A percentile compares a stretch with the other conserved stretches of the same genome.
phyloP scores from a whole-genome alignment of 92 coral and sea anemone species.

The Anthopleura xanthogrammica region DNA sequence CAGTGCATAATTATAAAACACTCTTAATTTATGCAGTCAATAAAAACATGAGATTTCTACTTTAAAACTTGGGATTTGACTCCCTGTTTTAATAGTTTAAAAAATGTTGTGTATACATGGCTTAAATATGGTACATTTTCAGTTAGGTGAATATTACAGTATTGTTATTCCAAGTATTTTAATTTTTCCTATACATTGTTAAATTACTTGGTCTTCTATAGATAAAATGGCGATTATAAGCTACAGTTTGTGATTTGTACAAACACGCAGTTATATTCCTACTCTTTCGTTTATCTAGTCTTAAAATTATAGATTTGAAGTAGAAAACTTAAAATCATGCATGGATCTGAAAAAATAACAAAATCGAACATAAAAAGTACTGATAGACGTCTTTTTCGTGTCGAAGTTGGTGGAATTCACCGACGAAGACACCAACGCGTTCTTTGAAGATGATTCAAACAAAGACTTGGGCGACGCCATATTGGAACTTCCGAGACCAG shows the following conservation, averaged over 20 bases:
- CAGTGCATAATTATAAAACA: background rate
- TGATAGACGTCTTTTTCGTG: background rate
- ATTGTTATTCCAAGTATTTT: background rate
- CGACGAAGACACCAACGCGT: background rate
- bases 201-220: background rate
- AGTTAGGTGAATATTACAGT: slow-evolving; percentile 1
- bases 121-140: slow-evolving; percentile 29
- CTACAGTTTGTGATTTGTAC: background rate
- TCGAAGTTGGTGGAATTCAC: background rate
- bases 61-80: slow-evolving; percentile 26
- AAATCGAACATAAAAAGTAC: background rate
- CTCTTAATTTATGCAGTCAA: background rate
- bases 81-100: slow-evolving; percentile 36
- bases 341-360: slow-evolving; percentile 17
- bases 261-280: background rate
- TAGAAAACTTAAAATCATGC: slow-evolving; percentile 16
- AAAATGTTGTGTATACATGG: slow-evolving; percentile 32
- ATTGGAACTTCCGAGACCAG: slow-evolving; percentile 5
- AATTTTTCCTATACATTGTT: background rate
- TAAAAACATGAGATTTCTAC: background rate
- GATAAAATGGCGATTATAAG: background rate
- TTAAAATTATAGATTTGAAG: background rate
- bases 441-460: slow-evolving; percentile 10
- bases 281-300: background rate
- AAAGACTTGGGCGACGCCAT: slow-evolving; percentile 40